Conservation (phyloP, 2,888 invertebrate genomes). For the Orthonevra nobilis region DNA sequence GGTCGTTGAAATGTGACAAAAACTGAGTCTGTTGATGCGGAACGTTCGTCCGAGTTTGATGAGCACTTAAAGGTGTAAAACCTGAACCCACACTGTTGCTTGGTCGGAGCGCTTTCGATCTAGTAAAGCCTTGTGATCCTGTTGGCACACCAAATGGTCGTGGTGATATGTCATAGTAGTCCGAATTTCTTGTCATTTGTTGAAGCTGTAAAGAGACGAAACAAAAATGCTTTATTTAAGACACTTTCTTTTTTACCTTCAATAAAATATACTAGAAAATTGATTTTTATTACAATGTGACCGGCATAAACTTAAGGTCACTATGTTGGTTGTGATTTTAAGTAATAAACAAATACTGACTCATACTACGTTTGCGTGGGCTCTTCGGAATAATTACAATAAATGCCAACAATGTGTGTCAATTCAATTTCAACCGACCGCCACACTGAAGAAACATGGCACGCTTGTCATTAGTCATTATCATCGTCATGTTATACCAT, state of each 20-base stretch:
- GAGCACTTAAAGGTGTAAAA: conserved; percentile 74
- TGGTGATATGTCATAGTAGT: conserved; percentile 79
- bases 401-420: conserved; percentile 21
- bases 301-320: too few species aligned
- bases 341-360: not conserved
- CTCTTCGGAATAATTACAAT: not conserved
- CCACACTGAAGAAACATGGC: too few species aligned
- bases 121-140: conserved; percentile 73
- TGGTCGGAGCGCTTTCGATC: conserved; percentile 77
- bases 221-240: too few species aligned
- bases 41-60: conserved; percentile 75
- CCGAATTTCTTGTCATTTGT: conserved; percentile 78
- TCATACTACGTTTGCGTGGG: not conserved
- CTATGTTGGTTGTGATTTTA: conserved; percentile 1
- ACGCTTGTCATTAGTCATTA: too few species aligned
- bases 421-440: not conserved
- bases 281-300: not conserved
- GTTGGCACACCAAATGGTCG: conserved; percentile 78
- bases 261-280: not conserved
- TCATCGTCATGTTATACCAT: too few species aligned
- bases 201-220: conserved; percentile 67
- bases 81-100: conserved; percentile 69
- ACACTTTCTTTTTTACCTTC: too few species aligned
- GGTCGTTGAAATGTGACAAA: conserved; percentile 78
- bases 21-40: conserved; percentile 80